Base-by-base conservation (phyloP, 2,888 invertebrate genomes). In the Pollenia amentaria region DNA sequence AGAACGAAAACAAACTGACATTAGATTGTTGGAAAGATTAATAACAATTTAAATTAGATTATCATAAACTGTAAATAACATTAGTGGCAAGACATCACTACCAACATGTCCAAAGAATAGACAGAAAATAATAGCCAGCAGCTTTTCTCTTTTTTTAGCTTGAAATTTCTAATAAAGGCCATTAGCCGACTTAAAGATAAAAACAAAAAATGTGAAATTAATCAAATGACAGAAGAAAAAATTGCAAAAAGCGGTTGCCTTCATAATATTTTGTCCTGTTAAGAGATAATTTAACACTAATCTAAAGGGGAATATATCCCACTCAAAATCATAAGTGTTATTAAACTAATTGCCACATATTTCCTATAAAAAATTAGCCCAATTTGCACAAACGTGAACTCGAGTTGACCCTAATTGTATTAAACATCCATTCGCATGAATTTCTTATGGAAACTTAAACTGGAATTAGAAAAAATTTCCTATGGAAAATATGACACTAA, bases 21-120 rank as follows among this genome's bases (percentile, higher is more conserved):
- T 65, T 72, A 55, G 46, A 79, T 16, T 8, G 53, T 40, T 12
- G 16, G n/a, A 53, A 78, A 85, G 85, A 85, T 85, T 82, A 85
- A 85, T 85, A 85, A 78, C 73, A 78, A 82, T 82, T 85, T 85
- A 85, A 82, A 85, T 85, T 85, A 82, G 82, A 85, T 85, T 85
- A 85, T 55, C 72, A 64, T 75, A 75, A 79, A 79, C 70, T 77
- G 80, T 62, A 83, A 77, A 84, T 62, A 80, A 62, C 60, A 80
- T 87, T 84, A 84, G 44, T 46, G 69, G 72, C 75, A 79, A 46
- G 57, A 46, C 64, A 70, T 48, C 55, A 57, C 78, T 65, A 18
- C 16, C 46, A 44, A 10, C 12, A n/a, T 12, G 48, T 10, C 1
- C 16, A n/a, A 64, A 21, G 29, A 42, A 53, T 18, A 65, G 46